Evolutionary conservation across 1,140 invertebrate genomes (phyloP).

Genomic region (Prorops nasuta): DNA sequence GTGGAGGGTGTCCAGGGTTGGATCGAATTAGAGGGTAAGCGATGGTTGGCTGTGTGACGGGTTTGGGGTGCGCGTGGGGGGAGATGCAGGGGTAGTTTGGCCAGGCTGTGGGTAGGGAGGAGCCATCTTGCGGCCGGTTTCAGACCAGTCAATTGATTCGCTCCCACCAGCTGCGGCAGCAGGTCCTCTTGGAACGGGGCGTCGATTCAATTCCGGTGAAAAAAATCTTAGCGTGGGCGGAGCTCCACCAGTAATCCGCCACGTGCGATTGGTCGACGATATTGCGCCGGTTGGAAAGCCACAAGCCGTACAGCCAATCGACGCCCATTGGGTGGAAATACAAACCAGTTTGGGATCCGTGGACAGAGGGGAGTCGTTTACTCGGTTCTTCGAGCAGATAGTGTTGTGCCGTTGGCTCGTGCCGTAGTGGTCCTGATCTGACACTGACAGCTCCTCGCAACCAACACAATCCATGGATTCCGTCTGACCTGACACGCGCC

Average conservation of each 20-base stretch:
- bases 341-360: slow-evolving; percentile 49
- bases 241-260: slow-evolving; percentile 26
- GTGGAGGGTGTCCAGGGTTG: not conserved
- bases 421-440: slow-evolving; percentile 48
- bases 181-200: slow-evolving; percentile 26
- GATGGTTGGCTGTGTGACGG: not conserved
- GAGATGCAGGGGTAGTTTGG: slow-evolving; percentile 33
- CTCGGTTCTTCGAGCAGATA: slow-evolving; percentile 47
- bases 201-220: slow-evolving; percentile 48
- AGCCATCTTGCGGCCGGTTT: slow-evolving; percentile 57
- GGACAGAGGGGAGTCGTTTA: slow-evolving; percentile 44
- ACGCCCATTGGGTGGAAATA: slow-evolving; percentile 37
- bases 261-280: slow-evolving; percentile 33
- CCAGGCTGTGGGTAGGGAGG: slow-evolving; percentile 40
- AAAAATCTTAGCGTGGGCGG: slow-evolving; percentile 41
- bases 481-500: slow-evolving; percentile 16
- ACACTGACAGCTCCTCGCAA: slow-evolving; percentile 40
- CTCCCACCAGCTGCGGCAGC: slow-evolving; percentile 25
- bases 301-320: slow-evolving; percentile 15
- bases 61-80: not conserved
- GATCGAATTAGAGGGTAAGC: not conserved
- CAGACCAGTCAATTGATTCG: slow-evolving; percentile 55
- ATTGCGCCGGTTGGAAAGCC: slow-evolving; percentile 21
- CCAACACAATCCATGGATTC: slow-evolving; percentile 19
- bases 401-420: slow-evolving; percentile 56